Conservation (phyloP, 2,888 invertebrate species). For the Drosophila demipolita region DNA sequence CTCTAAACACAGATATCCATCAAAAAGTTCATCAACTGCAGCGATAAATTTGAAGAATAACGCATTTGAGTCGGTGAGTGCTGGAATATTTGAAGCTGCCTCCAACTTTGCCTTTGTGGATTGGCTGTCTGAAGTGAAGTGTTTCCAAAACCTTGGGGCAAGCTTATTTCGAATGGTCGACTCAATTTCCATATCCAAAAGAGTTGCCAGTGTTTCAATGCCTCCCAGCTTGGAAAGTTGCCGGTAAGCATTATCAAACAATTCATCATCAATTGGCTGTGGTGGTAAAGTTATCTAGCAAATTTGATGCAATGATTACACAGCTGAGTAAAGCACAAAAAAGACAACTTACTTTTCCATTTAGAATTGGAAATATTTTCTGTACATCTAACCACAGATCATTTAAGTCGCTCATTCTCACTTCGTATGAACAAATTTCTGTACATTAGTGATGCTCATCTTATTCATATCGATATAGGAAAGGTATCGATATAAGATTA, state of each 20-base stretch:
- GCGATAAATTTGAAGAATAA: slow-evolving; percentile 78
- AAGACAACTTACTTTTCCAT: slow-evolving; percentile 64
- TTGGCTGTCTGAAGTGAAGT: slow-evolving; percentile 57
- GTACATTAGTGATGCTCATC: slow-evolving; percentile 8
- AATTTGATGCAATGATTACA: not conserved
- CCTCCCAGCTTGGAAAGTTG: slow-evolving; percentile 41
- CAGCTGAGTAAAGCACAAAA: not conserved
- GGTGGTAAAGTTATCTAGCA: slow-evolving; percentile 25
- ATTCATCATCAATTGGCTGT: slow-evolving; percentile 31
- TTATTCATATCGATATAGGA: not conserved
- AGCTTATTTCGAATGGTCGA: slow-evolving; percentile 75
- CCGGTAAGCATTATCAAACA: slow-evolving; percentile 45
- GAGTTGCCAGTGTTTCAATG: slow-evolving; percentile 61
- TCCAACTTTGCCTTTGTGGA: slow-evolving; percentile 28
- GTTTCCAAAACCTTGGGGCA: slow-evolving; percentile 83
- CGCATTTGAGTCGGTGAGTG: slow-evolving; percentile 53
- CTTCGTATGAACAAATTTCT: slow-evolving; percentile 8
- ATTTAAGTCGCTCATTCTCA: slow-evolving; percentile 70
- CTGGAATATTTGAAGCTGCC: slow-evolving; percentile 41
- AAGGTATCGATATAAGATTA: not conserved
- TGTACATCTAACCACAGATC: slow-evolving; percentile 70
- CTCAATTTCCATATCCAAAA: slow-evolving; percentile 79
- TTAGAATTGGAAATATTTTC: slow-evolving; percentile 79
- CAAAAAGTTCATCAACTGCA: slow-evolving; percentile 80
- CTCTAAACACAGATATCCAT: slow-evolving; percentile 67